Percentiles rank a stretch among this genome's conserved stretches.
Evolutionary conservation across 2,797 vertebrate species (phyloP).

Genomic region (Neosilurus hyrtlii): DNA sequence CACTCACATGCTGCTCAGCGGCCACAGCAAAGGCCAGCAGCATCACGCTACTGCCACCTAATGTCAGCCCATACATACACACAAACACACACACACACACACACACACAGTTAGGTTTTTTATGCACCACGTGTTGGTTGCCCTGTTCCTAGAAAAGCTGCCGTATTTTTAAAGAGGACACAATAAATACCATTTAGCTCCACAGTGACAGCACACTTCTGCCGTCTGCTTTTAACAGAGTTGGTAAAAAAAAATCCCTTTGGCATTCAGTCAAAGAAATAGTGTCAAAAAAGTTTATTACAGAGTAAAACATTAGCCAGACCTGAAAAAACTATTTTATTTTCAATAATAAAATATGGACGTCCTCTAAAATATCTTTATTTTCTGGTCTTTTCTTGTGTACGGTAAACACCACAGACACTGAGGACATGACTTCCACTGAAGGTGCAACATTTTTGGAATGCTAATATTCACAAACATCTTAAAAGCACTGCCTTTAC

Average conservation of each 20-base stretch:
- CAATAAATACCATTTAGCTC: conserved; percentile 7
- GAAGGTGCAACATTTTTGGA: background rate
- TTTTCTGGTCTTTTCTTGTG: background rate
- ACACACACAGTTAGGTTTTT: too few species aligned
- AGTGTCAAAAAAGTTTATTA: background rate
- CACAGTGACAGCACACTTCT: background rate
- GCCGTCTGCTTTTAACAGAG: background rate
- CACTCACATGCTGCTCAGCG: conserved; percentile 27
- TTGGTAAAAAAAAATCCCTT: background rate
- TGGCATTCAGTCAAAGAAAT: background rate
- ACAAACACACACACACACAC: background rate
- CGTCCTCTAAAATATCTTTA: background rate
- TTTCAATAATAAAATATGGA: background rate
- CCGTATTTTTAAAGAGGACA: background rate
- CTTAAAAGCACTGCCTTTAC: background rate
- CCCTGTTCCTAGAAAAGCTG: background rate
- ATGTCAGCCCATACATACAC: conserved; percentile 63
- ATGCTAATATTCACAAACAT: background rate
- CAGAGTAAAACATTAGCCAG: background rate
- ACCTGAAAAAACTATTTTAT: background rate
- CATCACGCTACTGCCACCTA: conserved; percentile 89
- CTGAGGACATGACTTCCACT: background rate
- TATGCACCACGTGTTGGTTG: too few species aligned
- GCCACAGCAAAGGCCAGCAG: conserved; percentile 64
- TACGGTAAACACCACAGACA: background rate